phyloP scores from a whole-genome alignment of 1,140 invertebrate species.

The Metopolophium dirhodum region DNA sequence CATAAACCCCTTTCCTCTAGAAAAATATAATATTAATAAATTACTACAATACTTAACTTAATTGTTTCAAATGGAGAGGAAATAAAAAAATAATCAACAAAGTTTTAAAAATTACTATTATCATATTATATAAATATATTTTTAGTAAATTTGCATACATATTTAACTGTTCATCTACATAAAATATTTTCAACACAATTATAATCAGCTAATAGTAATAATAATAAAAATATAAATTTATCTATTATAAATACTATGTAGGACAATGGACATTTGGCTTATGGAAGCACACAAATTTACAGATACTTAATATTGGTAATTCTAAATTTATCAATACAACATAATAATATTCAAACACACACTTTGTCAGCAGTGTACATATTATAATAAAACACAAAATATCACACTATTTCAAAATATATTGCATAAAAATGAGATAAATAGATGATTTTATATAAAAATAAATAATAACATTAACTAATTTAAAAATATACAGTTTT shows the following conservation, averaged over 20 bases:
- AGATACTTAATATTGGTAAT: neutral
- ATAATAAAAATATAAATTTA: slow-evolving; percentile 23
- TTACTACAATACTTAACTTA: neutral
- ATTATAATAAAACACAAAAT: slow-evolving; percentile 26
- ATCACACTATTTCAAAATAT: slow-evolving; percentile 34
- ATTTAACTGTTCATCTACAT: slow-evolving; percentile 10
- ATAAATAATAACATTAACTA: slow-evolving; percentile 41
- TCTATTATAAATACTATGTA: slow-evolving; percentile 17
- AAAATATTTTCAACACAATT: slow-evolving; percentile 42
- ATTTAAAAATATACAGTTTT: neutral
- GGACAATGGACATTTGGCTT: neutral
- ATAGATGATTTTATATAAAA: slow-evolving; percentile 24
- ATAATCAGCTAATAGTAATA: slow-evolving; percentile 11
- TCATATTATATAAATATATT: slow-evolving; percentile 26
- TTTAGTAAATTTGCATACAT: neutral
- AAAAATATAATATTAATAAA: slow-evolving; percentile 11
- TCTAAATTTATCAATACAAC: neutral
- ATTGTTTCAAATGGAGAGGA: neutral
- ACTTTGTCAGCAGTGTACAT: neutral
- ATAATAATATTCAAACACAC: slow-evolving; percentile 7
- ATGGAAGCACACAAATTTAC: neutral
- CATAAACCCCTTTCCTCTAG: slow-evolving; percentile 65
- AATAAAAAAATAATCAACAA: neutral
- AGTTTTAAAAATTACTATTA: neutral
- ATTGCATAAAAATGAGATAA: slow-evolving; percentile 5